These are phyloP conservation scores for Acrobasis suavella DNA, from an alignment of 2,888 invertebrate genomes.

Conservation along the genomic window DNA sequence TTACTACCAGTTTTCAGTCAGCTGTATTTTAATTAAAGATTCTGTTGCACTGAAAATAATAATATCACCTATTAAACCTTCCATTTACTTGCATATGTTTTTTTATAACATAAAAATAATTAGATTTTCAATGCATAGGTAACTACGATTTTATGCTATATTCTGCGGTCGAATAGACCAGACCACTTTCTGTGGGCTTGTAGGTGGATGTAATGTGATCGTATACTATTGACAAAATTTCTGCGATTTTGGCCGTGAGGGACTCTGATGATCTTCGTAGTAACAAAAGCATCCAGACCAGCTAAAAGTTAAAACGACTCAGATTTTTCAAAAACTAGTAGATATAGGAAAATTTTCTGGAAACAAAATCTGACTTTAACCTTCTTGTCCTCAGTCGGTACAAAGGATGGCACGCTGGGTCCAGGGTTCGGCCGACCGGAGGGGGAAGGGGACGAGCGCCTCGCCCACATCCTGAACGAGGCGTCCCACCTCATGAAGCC, in stretches of 20 bases:
- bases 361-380: background rate
- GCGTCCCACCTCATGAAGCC: conserved; percentile 94
- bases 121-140: too few species aligned
- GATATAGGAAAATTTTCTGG: too few species aligned
- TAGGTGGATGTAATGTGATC: too few species aligned
- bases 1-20: background rate
- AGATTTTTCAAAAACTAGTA: background rate
- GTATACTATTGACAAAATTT: too few species aligned
- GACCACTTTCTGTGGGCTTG: too few species aligned
- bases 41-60: background rate
- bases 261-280: too few species aligned
- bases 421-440: conserved; percentile 90
- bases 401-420: conserved; percentile 89
- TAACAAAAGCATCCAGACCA: too few species aligned
- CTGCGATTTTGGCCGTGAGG: too few species aligned
- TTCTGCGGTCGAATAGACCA: too few species aligned
- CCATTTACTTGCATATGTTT: background rate
- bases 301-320: too few species aligned
- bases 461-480: conserved; percentile 96
- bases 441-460: conserved; percentile 92
- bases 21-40: conserved; percentile 1
- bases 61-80: background rate
- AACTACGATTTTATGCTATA: too few species aligned
- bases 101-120: background rate
- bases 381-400: conserved; percentile 80